Conservation (phyloP, 2,888 invertebrate species). For the Clostera curtula region DNA sequence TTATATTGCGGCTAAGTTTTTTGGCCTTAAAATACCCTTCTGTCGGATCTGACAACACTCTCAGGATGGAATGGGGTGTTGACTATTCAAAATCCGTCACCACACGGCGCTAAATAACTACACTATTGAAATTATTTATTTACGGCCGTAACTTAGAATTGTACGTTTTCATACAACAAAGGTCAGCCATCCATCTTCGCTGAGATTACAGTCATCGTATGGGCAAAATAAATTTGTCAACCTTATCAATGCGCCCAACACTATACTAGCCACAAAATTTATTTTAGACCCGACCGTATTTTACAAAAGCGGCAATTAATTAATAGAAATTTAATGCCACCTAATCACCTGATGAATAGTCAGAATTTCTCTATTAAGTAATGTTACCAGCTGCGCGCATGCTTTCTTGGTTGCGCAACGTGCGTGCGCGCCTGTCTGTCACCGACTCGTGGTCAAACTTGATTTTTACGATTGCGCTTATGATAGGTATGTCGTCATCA, state of each 20-base stretch:
- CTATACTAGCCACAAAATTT: not conserved
- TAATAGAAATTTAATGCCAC: conserved; percentile 15
- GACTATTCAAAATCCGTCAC: no score
- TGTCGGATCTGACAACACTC: no score
- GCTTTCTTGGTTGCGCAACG: conserved; percentile 19
- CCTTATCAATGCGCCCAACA: not conserved
- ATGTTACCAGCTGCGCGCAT: conserved; percentile 16
- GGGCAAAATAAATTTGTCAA: no score
- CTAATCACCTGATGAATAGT: conserved; percentile 3
- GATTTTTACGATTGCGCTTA: not conserved
- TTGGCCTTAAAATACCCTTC: no score
- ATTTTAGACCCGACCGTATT: not conserved
- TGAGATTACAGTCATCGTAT: no score
- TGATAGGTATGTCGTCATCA: not conserved
- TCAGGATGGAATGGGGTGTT: no score
- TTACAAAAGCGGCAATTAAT: conserved; percentile 11
- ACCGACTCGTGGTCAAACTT: conserved; percentile 1
- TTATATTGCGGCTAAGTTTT: no score
- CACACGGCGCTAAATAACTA: no score
- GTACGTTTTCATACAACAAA: no score
- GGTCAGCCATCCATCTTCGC: no score
- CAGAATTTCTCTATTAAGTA: conserved; percentile 35
- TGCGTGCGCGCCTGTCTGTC: conserved; percentile 4
- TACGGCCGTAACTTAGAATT: no score
- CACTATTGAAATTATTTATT: no score